Percentiles rank a stretch among this genome's conserved stretches.
These are phyloP conservation scores for Portunus trituberculatus DNA, from an alignment of 1,140 invertebrate species.

Conservation along the genomic window DNA sequence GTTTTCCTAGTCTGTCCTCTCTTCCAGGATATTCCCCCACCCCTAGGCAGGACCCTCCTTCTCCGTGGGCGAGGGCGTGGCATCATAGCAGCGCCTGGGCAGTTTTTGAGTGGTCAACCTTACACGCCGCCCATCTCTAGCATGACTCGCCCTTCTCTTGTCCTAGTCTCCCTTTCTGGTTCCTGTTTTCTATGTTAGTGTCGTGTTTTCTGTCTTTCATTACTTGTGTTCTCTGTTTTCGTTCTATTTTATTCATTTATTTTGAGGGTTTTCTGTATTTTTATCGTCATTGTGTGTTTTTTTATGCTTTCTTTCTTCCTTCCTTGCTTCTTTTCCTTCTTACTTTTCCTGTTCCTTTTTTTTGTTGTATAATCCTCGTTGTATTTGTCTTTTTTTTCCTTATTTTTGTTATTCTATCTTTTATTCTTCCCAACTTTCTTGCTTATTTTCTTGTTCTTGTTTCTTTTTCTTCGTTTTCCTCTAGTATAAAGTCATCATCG, in stretches of 20 bases:
- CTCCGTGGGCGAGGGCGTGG: not conserved
- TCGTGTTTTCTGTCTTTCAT: not conserved
- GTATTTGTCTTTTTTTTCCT: no score
- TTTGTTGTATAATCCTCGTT: no score
- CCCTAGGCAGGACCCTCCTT: not conserved
- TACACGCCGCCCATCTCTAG: not conserved
- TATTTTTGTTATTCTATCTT: no score
- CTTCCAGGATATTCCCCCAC: not conserved
- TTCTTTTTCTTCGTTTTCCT: no score
- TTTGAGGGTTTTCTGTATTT: no score
- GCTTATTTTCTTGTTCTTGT: no score
- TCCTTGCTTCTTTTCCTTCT: no score
- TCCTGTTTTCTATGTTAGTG: not conserved
- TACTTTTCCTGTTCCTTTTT: no score
- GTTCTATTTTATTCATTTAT: not conserved
- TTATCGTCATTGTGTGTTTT: no score
- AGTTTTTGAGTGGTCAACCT: not conserved
- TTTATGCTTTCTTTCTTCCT: no score
- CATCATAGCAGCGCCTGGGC: not conserved
- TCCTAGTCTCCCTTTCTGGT: not conserved
- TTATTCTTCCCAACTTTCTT: no score
- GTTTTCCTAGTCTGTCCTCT: not conserved
- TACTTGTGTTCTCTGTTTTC: not conserved
- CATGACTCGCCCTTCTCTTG: not conserved
- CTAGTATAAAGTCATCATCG: no score